Evolutionary conservation across 2,113 vertebrate species (phyloP), one percentile per base, ranked within the genome.

Genomic region (Ctenomys sociabilis): DNA sequence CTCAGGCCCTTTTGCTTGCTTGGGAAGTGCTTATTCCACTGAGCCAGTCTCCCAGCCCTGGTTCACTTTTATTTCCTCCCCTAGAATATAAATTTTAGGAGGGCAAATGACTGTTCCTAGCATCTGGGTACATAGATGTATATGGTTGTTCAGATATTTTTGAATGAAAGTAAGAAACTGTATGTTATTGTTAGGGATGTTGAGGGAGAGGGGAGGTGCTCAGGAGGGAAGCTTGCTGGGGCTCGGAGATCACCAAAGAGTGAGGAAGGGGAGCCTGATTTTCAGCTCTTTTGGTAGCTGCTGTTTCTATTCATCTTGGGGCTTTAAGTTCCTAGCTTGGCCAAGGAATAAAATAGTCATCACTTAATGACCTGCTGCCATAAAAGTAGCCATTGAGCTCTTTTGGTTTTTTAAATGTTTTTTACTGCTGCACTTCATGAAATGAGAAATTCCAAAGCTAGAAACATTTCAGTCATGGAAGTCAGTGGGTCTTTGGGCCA

Each of bases 71-170:
- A 9, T 49, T 90, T 86, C 17, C 26, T 91, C 32, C 61, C 88
- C 49, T 75, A 81, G 63, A 85, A 35, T 87, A 35, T 90, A 70
- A 78, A 66, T 85, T 92, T 90, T 93, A 94, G 54, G 85, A 94
- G 24, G 32, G 24, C 24, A 94, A 82, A 68, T 92, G 91, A 82
- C 28, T 87, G 82, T 94, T 85, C 45, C 14, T 22, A 97, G 24
- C 35, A 35, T 68, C 14, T 88, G 7, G 59, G n/a, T 87, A 66
- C 21, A 64, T 88, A 45, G 35, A 14, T 87, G 11, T 7, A 78
- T 80, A 35, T 24, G 82, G 49, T 49, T 82, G n/a, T 45, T 30
- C 78, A 91, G 85, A 45, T 92, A 75, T 70, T 88, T 80, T 92
- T 61, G 63, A 80, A 37, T 75, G 64, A 81, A 83, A 85, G 72